Base-by-base conservation (phyloP, 2,113 vertebrate genomes). In the Aspidoscelis tigris region DNA sequence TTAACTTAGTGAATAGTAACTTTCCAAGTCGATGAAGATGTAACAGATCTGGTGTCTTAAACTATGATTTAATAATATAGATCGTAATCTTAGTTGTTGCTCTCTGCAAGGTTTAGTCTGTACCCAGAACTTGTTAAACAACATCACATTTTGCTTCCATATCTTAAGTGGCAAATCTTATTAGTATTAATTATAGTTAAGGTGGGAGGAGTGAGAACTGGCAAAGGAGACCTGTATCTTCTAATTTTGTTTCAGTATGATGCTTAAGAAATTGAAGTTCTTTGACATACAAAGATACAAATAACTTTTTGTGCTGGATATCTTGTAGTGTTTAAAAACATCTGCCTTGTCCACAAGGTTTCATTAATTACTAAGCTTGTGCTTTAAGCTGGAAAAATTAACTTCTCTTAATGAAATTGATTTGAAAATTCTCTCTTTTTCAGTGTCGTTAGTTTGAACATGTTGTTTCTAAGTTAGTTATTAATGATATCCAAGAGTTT, bases 341-440 rank as follows among this genome's bases (percentile, higher is more conserved):
- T 43, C 50, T 82, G 44, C 0, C 61, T 89, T 72, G 82, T 71
- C n/a, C 86, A 72, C 41, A 26, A 41, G 41, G 71, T 53, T 76
- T 16, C 47, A 7, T 61, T 61, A 61, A 61, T 61, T 11, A 58
- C 55, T 58, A 58, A 58, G 10, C 7, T 12, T 7, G 55, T 58
- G 14, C 55, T 58, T 61, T 61, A 18, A 61, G 58, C 14, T 4
- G 11, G 58, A 61, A 61, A 12, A 16, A 61, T 18, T 61, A 43
- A 39, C 9, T 5, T 78, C 79, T 83, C 80, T 2, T 80, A 26
- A 0, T 85, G 85, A 43, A 86, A 39, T 75, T 68, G 20, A 4
- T 66, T 11, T 1, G 22, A 88, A 50, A 73, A 22, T 22, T 3
- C 44, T 72, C 44, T 12, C 14, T 58, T 58, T 58, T 58, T 58